These are phyloP conservation scores for Phaetusa simplex DNA, from an alignment of 2,113 vertebrate genomes.

Conservation along the genomic window DNA sequence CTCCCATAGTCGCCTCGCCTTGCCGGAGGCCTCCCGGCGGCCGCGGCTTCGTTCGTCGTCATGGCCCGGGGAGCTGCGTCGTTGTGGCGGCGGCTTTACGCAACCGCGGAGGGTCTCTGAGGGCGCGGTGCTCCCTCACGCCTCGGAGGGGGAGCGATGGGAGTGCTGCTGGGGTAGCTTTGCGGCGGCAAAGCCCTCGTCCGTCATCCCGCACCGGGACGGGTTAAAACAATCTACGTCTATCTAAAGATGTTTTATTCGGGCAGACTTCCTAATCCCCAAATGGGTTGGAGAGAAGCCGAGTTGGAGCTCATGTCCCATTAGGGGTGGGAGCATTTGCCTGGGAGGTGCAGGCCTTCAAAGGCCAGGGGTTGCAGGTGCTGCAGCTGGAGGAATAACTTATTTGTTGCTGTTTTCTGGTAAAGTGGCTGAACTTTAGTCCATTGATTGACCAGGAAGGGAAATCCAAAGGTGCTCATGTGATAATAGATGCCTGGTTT, in stretches of 20 bases:
- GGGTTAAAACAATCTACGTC: background rate
- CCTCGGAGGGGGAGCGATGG: no score
- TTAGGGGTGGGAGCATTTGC: accelerated
- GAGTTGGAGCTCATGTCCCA: accelerated
- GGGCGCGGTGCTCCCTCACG: background rate
- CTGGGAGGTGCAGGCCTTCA: background rate
- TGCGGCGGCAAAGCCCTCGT: accelerated
- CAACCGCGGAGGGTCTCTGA: background rate
- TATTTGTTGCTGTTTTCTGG: background rate
- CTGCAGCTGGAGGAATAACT: accelerated
- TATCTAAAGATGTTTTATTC: background rate
- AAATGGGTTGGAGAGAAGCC: background rate
- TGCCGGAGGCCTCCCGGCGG: background rate
- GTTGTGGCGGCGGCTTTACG: background rate
- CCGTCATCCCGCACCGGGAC: accelerated
- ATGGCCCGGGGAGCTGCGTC: background rate
- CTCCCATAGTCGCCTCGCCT: background rate
- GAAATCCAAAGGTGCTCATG: background rate
- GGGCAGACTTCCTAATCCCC: background rate
- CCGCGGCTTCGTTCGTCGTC: background rate
- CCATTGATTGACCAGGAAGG: background rate
- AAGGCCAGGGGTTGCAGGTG: no score
- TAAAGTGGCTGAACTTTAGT: background rate
- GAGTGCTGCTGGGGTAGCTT: background rate
- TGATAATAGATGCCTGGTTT: background rate